phyloP scores from a whole-genome alignment of 1,140 invertebrate genomes.

The Sitophilus oryzae region DNA sequence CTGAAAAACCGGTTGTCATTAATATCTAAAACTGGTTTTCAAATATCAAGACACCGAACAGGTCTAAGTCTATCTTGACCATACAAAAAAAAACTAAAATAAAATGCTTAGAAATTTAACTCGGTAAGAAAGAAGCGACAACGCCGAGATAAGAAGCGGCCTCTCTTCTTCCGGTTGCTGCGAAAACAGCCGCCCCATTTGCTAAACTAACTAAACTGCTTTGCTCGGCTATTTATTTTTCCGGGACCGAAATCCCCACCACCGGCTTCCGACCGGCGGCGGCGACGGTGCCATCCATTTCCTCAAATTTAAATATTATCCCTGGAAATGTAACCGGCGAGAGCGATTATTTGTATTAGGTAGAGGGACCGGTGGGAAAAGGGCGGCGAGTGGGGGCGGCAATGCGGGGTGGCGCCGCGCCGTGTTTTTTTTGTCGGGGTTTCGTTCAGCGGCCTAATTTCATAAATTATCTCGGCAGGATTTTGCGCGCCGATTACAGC shows the following conservation, averaged over 20 bases:
- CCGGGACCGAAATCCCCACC: slow-evolving; percentile 28
- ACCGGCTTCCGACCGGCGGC: slow-evolving; percentile 15
- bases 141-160: too few relatives aligned
- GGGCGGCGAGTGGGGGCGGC: neutral
- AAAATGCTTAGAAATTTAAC: too few relatives aligned
- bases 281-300: slow-evolving; percentile 27
- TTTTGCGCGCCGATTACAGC: neutral
- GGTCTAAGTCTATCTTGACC: too few relatives aligned
- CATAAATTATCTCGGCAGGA: neutral
- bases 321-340: slow-evolving; percentile 14
- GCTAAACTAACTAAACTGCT: slow-evolving; percentile 47
- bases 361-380: neutral
- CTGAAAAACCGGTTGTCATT: too few relatives aligned
- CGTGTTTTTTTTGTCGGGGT: neutral
- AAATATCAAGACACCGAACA: too few relatives aligned
- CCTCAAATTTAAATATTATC: slow-evolving; percentile 36
- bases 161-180: too few relatives aligned
- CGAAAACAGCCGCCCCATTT: slow-evolving; percentile 45
- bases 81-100: too few relatives aligned
- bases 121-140: too few relatives aligned
- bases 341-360: neutral
- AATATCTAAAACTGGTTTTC: too few relatives aligned
- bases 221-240: slow-evolving; percentile 45
- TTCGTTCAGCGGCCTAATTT: neutral
- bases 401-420: neutral